These are phyloP conservation scores for Varecia variegata DNA, from an alignment of 2,797 vertebrate species.

Conservation along the genomic window DNA sequence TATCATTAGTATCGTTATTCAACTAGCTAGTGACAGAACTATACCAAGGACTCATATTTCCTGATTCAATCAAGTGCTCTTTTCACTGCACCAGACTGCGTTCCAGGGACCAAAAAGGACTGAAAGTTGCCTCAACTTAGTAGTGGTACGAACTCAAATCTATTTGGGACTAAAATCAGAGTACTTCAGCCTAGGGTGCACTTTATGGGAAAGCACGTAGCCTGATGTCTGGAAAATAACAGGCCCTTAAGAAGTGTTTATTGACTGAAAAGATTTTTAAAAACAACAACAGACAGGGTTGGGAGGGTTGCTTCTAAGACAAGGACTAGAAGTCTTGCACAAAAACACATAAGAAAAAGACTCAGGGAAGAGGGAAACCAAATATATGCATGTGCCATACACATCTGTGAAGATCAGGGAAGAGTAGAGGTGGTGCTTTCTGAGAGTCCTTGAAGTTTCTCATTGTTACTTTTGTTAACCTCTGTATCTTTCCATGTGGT, in stretches of 20 bases:
- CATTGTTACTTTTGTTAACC: not conserved
- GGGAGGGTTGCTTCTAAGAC: constrained; percentile 33
- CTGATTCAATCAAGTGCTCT: not conserved
- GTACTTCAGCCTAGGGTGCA: not conserved
- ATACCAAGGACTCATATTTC: not conserved
- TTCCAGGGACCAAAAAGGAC: not conserved
- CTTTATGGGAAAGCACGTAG: constrained; percentile 22
- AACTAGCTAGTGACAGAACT: constrained; percentile 33
- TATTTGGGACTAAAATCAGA: not conserved
- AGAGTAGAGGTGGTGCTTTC: not conserved
- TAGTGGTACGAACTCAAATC: not conserved
- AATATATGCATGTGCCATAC: not conserved
- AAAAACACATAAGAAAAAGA: constrained; percentile 8
- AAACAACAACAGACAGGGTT: not conserved
- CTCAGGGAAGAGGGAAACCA: not conserved
- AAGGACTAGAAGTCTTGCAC: constrained; percentile 30
- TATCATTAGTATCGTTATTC: constrained; percentile 17
- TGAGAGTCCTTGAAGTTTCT: constrained; percentile 21
- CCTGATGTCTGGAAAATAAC: constrained; percentile 23
- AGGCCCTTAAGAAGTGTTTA: constrained; percentile 28
- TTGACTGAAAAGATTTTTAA: not conserved
- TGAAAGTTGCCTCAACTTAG: not conserved
- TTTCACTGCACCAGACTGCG: not conserved
- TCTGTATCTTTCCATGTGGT: constrained; percentile 13
- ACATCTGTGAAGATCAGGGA: not conserved